phyloP scores from a whole-genome alignment of 1,140 invertebrate species.

The Brachionus calyciflorus region DNA sequence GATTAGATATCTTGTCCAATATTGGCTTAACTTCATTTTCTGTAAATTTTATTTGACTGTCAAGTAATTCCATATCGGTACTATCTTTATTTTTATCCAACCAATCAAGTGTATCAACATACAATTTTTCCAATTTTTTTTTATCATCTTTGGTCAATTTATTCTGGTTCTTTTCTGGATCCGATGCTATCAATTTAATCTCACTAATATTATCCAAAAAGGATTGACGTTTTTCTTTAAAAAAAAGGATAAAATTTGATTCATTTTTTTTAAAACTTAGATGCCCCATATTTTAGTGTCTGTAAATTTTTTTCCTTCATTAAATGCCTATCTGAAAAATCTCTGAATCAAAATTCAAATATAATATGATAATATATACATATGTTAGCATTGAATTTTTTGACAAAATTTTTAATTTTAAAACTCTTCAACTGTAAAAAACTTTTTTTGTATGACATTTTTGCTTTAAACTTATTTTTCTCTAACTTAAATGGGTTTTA shows the following conservation, averaged over 20 bases:
- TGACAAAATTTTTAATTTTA: no score
- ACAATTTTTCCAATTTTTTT: conserved; percentile 38
- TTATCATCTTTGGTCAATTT: conserved; percentile 46
- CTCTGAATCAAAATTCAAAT: no score
- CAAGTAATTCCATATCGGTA: conserved; percentile 5
- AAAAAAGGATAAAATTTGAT: conserved; percentile 8
- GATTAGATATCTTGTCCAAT: not conserved
- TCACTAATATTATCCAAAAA: conserved; percentile 19
- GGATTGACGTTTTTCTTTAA: conserved; percentile 28
- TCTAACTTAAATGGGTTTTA: no score
- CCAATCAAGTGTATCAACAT: conserved; percentile 30
- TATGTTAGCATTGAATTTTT: no score
- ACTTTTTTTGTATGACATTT: no score
- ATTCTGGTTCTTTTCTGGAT: conserved; percentile 41
- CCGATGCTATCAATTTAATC: not conserved
- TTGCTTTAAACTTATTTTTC: no score
- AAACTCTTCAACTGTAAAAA: no score
- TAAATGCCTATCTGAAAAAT: no score
- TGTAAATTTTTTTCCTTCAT: no score
- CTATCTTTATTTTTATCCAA: conserved; percentile 30
- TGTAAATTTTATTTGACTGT: not conserved
- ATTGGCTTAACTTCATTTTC: conserved; percentile 25
- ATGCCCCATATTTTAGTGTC: no score
- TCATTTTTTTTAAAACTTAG: no score
- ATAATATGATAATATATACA: no score